Base-by-base conservation (phyloP, 1,140 invertebrate genomes). In the Amyelois transitella region DNA sequence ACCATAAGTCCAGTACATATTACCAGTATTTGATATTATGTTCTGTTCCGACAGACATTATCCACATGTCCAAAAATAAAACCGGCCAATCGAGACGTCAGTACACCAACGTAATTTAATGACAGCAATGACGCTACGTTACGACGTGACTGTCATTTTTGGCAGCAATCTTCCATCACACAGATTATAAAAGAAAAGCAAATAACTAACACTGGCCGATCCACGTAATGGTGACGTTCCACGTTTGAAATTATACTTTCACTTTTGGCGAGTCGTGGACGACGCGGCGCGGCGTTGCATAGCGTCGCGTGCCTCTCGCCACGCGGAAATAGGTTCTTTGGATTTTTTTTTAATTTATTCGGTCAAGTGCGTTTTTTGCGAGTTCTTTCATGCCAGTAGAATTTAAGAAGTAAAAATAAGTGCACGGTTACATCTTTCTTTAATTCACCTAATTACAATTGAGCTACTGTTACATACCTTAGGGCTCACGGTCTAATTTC, bases 171-270 rank as follows among this genome's bases (percentile, higher is more conserved):
- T 20, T 21, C 45, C 20, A 45, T 8, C 18, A 38, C 32, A 21
- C 22, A 53, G 50, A 22, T 25, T 48, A 47, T 58, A 60, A 66
- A 64, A 38, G 32, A 38, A 60, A 62, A 51, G 58, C 47, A 59
- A 56, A 47, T 49, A 25, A 43, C 24, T 55, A 48, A 55, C 45
- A 55, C 28, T 43, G 32, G 47, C 18, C 54, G 24, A 52, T 43
- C 59, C 43, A 60, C 57, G 60, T 66, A 66, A 66, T 62, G 53
- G 58, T 66, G 64, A 66, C 60, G 60, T 66, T 57, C 51, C 45
- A 55, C 32, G 59, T 66, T 60, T 66, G 54, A 62, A 66, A 66
- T 62, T 53, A 53, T 54, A 66, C 64, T 66, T 66, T 66, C 64
- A 66, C 64, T 66, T 58, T 62, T 60, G 43, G 55, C 59, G 32